Conservation (phyloP, 2,113 vertebrate species). For the Narcine bancroftii region DNA sequence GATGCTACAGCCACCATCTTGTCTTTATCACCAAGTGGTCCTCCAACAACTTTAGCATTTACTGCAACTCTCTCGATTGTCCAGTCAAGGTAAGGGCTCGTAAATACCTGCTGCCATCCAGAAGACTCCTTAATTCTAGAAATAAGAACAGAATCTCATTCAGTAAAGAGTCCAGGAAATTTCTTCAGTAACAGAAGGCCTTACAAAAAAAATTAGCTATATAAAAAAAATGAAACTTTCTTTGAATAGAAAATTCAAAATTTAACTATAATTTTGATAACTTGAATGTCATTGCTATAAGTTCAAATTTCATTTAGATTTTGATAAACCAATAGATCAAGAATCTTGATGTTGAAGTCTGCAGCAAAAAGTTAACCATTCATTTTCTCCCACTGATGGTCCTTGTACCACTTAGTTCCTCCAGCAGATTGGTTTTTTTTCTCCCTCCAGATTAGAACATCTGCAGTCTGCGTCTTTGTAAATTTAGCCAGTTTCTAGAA, state of each 20-base stretch:
- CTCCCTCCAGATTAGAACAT: no score
- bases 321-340: no score
- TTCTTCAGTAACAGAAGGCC: no score
- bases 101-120: slow-evolving; percentile 96
- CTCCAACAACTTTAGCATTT: slow-evolving; percentile 95
- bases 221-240: no score
- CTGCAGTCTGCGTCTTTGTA: background rate
- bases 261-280: background rate
- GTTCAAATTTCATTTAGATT: no score
- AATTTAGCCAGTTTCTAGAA: background rate
- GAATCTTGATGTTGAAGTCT: no score
- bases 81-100: slow-evolving; percentile 86
- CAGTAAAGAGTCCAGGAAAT: background rate
- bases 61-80: slow-evolving; percentile 86
- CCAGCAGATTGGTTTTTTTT: no score
- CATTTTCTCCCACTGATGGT: no score
- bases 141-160: slow-evolving; percentile 23
- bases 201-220: no score
- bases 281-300: background rate
- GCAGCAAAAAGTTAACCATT: no score
- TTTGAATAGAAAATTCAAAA: background rate
- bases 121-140: slow-evolving; percentile 91
- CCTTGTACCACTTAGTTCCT: no score
- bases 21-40: slow-evolving; percentile 93
- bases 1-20: slow-evolving; percentile 96